Evolutionary conservation across 2,797 vertebrate species (phyloP), one percentile per base, ranked within the genome.

Genomic region (Philypnodon macrostomus): DNA sequence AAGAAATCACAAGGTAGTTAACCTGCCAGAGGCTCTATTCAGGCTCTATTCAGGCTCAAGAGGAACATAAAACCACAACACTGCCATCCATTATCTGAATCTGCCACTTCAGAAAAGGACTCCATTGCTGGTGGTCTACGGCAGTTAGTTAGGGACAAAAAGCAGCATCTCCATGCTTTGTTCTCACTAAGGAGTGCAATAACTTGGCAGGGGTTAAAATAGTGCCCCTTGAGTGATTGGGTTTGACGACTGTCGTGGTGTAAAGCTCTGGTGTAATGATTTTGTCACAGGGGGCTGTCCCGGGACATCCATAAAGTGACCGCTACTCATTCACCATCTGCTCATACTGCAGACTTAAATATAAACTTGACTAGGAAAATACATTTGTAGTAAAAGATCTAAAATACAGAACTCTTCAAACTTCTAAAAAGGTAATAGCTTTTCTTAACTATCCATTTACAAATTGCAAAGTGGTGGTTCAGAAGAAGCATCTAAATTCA

Each of bases 141-240:
- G 67, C 67, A 70, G 66, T 73, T 63, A 36, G 53, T 60, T 49
- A 40, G 47, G 66, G 42, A 59, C 75, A 78, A 70, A 58, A 63
- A 67, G 53, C 74, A 67, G 53, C 74, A 66, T 74, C 62, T 58
- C 64, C 50, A 57, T 48, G 59, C 73, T 81, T 81, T 86, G 78
- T 79, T 68, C 63, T 68, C 69, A 30, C 65, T 71, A 38, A 73
- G 51, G 67, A 64, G 47, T 67, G 47, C 53, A 76, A 80, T 83
- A 75, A 77, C 62, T 63, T 69, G 67, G 80, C 59, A 78, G n/a
- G 54, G 69, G 62, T 33, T 34, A 66, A 70, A 78, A 80, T 55
- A 27, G 46, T 5, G 50, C 71, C 42, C 59, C 61, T 53, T 66
- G 57, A 78, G 59, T 61, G 56, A 79, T 52, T 60, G 54, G 30